Percentiles rank a stretch among this genome's conserved stretches.
These are phyloP conservation scores for Pelobates fuscus DNA, from an alignment of 2,113 vertebrate genomes.

Conservation along the genomic window DNA sequence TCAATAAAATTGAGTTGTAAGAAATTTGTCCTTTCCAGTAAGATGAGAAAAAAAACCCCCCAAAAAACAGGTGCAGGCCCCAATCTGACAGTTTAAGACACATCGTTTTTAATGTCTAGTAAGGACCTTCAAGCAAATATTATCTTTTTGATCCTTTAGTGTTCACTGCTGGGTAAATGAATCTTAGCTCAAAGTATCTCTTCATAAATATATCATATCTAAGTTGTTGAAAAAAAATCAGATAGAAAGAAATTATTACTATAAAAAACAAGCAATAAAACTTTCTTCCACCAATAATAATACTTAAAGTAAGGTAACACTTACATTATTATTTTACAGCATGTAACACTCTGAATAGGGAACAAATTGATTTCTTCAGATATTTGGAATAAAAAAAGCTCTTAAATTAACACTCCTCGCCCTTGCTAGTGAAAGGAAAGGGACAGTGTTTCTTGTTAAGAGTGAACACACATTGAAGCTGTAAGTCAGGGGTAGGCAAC, in stretches of 20 bases:
- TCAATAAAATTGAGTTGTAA: neutral
- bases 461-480: conserved; percentile 68
- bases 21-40: conserved; percentile 4
- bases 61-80: neutral
- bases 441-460: conserved; percentile 66
- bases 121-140: conserved; percentile 1
- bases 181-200: neutral
- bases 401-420: conserved; percentile 51
- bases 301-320: neutral
- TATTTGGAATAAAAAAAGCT: conserved; percentile 47
- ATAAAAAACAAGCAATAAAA: neutral
- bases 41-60: neutral
- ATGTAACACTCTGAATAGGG: conserved; percentile 39
- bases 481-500: no score
- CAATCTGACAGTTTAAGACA: conserved; percentile 3
- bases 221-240: neutral
- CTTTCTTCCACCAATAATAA: neutral
- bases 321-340: conserved; percentile 4
- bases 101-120: conserved; percentile 1
- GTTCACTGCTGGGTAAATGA: neutral
- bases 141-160: neutral
- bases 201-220: neutral
- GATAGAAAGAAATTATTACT: neutral
- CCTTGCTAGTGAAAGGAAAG: conserved; percentile 65
- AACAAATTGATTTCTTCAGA: conserved; percentile 52